Evolutionary conservation across 1,140 invertebrate genomes (phyloP).

Genomic region (Monochamus saltuarius): DNA sequence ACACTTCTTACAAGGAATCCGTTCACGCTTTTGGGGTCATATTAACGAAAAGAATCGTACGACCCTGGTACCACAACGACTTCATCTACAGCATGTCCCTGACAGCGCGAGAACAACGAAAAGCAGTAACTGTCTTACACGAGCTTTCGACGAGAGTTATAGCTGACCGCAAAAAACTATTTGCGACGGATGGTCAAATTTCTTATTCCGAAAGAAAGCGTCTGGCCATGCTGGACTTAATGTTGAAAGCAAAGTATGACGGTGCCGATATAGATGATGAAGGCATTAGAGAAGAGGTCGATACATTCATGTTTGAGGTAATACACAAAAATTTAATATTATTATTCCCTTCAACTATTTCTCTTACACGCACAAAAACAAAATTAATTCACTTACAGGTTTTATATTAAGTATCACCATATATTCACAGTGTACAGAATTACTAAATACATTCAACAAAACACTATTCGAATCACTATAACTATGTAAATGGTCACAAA

Average conservation of each 20-base stretch:
- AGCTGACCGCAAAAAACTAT: slow-evolving; percentile 17
- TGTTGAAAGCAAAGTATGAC: slow-evolving; percentile 62
- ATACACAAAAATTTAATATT: too few species aligned
- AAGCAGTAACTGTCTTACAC: slow-evolving; percentile 64
- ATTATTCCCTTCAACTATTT: too few species aligned
- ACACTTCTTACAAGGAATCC: slow-evolving; percentile 58
- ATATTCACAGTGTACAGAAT: too few species aligned
- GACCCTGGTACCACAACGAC: slow-evolving; percentile 58
- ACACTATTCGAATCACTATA: too few species aligned
- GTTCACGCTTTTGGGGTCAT: slow-evolving; percentile 54
- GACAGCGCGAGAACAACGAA: slow-evolving; percentile 45
- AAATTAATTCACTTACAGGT: too few species aligned
- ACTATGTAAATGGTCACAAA: too few species aligned
- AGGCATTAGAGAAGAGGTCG: slow-evolving; percentile 80
- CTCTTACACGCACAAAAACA: too few species aligned
- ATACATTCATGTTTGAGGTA: slow-evolving; percentile 84
- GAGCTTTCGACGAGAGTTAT: slow-evolving; percentile 66
- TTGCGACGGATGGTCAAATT: background rate
- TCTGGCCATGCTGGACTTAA: slow-evolving; percentile 72
- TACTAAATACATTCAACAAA: too few species aligned
- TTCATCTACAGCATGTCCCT: slow-evolving; percentile 26
- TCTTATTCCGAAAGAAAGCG: slow-evolving; percentile 53
- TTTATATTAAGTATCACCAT: too few species aligned
- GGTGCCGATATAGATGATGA: slow-evolving; percentile 60
- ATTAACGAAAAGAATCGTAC: slow-evolving; percentile 55